Base-by-base conservation (phyloP, 2,113 vertebrate genomes). In the Notarius lentiginosus region DNA sequence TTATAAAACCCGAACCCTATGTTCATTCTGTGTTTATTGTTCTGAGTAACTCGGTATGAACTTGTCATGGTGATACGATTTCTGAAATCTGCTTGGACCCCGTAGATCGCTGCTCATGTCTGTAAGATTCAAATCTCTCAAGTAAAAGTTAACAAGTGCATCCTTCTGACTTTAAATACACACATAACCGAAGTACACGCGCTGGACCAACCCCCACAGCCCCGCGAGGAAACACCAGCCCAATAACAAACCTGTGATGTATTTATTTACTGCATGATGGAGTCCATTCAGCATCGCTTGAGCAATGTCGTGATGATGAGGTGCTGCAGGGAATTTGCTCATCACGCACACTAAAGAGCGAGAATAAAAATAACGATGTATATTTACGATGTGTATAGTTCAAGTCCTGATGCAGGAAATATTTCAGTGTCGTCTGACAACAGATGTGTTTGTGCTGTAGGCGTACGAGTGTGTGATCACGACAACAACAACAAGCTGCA, bases 361-460 rank as follows among this genome's bases (percentile, higher is more conserved):
- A 1, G 30, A 27, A 63, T 60, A 20, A 65, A 63, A 77, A 85
- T 53, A 65, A 65, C 55, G 41, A 27, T 18, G 55, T 11, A 6
- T 34, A 12, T 83, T 41, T 41, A 41, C 41, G 41, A 41, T 47
- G n/a, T 47, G 76, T 79, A 76, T 27, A 34, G 58, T 27, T 30
- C 0, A 11, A 49, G 58, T 15, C 10, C 47, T 7, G 61, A 34
- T 24, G n/a, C 27, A 65, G 58, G 65, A 75, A 68, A 66, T 65
- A 65, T 83, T 53, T 70, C 47, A 82, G 41, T 30, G 61, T 83
- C 65, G 17, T 72, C 82, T 72, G 82, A 83, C 49, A 83, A 11
- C 66, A 83, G 63, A 70, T 83, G 82, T 70, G 82, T 70, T 10
- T 65, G 27, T 22, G 82, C 82, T 24, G 65, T 49, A 70, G 82